Evolutionary conservation across 2,888 invertebrate species (phyloP).

Genomic region (Cantharis rufa): DNA sequence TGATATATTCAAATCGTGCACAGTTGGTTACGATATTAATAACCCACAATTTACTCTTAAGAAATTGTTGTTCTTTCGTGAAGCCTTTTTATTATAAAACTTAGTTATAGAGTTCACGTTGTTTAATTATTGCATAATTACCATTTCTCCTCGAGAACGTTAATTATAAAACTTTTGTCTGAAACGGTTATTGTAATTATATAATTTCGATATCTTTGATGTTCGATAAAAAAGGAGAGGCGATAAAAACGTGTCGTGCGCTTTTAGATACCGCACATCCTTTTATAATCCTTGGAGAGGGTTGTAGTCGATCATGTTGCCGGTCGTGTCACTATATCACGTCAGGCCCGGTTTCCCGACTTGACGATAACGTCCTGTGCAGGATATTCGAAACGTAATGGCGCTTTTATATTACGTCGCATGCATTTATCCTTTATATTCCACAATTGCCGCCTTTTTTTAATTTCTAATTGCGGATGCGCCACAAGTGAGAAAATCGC

Average conservation of each 20-base stretch:
- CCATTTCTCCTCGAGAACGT: not conserved
- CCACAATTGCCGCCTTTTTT: not conserved
- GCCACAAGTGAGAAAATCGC: not conserved
- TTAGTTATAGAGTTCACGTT: not conserved
- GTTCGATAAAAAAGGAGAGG: slow-evolving; percentile 3
- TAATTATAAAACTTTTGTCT: not conserved
- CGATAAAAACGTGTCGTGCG: not conserved
- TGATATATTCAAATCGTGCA: not conserved
- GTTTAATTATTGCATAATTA: not conserved
- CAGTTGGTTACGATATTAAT: not conserved
- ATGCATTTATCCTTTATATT: not conserved
- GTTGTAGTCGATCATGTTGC: slow-evolving; percentile 28
- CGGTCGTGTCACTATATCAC: slow-evolving; percentile 25
- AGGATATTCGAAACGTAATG: slow-evolving; percentile 1
- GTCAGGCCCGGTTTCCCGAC: slow-evolving; percentile 10
- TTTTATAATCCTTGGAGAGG: slow-evolving; percentile 27
- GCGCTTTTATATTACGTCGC: not conserved
- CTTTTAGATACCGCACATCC: slow-evolving; percentile 27
- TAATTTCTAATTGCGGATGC: not conserved
- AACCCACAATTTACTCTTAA: not conserved
- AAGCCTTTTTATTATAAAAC: not conserved
- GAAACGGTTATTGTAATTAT: not conserved
- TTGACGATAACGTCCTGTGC: slow-evolving; percentile 4
- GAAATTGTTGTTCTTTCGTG: not conserved
- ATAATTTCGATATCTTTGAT: not conserved